A percentile compares a stretch with the other conserved stretches of the same genome.
These are phyloP conservation scores for Lota lota DNA, from an alignment of 2,113 vertebrate species.

Conservation along the genomic window DNA sequence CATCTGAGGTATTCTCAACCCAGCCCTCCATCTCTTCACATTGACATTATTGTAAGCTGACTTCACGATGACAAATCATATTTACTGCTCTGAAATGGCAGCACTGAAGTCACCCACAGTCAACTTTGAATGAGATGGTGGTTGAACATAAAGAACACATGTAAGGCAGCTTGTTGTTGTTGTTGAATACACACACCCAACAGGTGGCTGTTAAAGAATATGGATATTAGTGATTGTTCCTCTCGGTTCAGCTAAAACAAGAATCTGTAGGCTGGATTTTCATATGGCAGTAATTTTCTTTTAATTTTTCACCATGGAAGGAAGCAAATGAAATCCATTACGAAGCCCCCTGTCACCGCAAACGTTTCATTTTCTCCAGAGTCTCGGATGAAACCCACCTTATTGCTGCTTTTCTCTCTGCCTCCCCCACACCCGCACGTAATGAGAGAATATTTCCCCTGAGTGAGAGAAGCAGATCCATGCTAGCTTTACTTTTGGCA, in stretches of 20 bases:
- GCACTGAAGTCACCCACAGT: too few species aligned
- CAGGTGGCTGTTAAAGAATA: background rate
- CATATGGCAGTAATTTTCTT: constrained; percentile 42
- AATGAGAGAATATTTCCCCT: constrained; percentile 78
- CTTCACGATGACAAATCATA: too few species aligned
- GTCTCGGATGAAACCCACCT: constrained; percentile 61
- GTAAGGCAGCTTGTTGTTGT: background rate
- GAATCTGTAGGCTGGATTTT: constrained; percentile 14
- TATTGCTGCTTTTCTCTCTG: constrained; percentile 60
- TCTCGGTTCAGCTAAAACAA: background rate
- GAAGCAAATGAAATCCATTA: constrained; percentile 63
- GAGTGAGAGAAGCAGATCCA: constrained; percentile 52
- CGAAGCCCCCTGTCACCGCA: constrained; percentile 53
- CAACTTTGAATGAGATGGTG: too few species aligned
- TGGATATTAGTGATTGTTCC: background rate
- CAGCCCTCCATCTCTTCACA: too few species aligned
- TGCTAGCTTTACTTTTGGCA: constrained; percentile 59
- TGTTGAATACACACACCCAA: background rate
- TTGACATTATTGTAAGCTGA: too few species aligned
- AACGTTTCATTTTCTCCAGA: constrained; percentile 67
- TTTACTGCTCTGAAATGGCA: too few species aligned
- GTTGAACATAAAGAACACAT: too few species aligned
- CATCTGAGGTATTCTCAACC: too few species aligned
- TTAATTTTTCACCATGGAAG: constrained; percentile 61
- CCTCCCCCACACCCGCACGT: constrained; percentile 48